Evolutionary conservation across 1,140 invertebrate species (phyloP).

Genomic region (Scylla paramamosain): DNA sequence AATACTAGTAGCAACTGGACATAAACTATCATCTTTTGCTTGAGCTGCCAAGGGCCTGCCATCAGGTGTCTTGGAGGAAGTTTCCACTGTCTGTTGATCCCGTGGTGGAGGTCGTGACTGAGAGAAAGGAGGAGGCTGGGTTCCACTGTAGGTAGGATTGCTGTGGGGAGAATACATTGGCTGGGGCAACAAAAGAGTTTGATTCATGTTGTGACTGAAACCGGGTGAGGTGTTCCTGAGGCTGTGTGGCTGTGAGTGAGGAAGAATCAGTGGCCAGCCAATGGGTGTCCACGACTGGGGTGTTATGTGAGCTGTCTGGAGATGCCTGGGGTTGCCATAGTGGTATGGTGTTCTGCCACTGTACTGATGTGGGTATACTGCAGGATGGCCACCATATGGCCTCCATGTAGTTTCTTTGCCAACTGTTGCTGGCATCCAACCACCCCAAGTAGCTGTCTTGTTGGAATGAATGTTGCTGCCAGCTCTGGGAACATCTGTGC

Average conservation of each 20-base stretch:
- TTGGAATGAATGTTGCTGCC: conserved; percentile 45
- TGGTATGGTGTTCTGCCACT: neutral
- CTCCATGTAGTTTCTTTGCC: conserved; percentile 37
- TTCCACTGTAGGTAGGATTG: neutral
- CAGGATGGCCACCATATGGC: conserved; percentile 34
- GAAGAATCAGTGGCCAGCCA: conserved; percentile 21
- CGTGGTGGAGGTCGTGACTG: conserved; percentile 12
- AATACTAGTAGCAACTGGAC: neutral
- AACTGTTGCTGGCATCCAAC: neutral
- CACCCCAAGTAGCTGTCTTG: conserved; percentile 3
- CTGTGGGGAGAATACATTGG: neutral
- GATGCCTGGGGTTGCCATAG: conserved; percentile 35
- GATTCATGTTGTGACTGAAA: neutral
- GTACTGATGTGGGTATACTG: conserved; percentile 40
- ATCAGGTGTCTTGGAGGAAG: neutral
- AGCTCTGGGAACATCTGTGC: neutral
- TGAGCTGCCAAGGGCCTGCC: conserved; percentile 21
- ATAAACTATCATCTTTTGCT: conserved; percentile 32
- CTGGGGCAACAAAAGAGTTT: conserved; percentile 29
- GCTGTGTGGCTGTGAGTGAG: conserved; percentile 18
- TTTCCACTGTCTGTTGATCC: neutral
- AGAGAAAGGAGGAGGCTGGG: conserved; percentile 19
- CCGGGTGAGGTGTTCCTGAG: neutral
- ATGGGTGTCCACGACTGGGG: conserved; percentile 54
- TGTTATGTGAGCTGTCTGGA: conserved; percentile 32